Base-by-base conservation (phyloP, 2,888 invertebrate species). In the Lepidonotus clava region DNA sequence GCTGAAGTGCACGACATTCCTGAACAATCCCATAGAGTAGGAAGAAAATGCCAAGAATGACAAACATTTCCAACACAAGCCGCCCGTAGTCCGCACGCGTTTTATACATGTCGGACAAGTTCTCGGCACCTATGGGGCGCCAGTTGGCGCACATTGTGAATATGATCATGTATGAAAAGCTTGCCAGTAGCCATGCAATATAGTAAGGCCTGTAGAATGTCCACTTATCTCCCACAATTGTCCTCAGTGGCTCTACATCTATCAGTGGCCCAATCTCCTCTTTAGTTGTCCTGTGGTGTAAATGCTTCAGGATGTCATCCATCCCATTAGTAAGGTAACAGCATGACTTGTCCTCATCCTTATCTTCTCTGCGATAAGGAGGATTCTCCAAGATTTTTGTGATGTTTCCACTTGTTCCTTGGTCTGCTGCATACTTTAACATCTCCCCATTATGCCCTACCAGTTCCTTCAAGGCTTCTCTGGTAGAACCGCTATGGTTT, bases 61-160 rank as follows among this genome's bases (percentile, higher is more conserved):
- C 76, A 28, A 76, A n/a, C 6, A 76, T 34, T 28, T 76, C 76
- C 0, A 21, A 34, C 1, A 38, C 2, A 34, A 38, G 1, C 8
- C 76, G 14, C 21, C 21, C 32, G 24, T 34, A 76, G 38, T 76
- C 76, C 76, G 6, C 38, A n/a, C 36, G 32, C 11, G 76, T 36
- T 34, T 4, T 4, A 14, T 36, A 38, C 21, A 76, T n/a, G 38
- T 36, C 76, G 8, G 76, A 36, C 11, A 38, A 11, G 36, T 34
- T 76, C 1, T 18, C 2, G 0, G 21, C 24, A n/a, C 28, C 36
- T 14, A 76, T 40, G 18, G 76, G 76, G 6, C 76, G 38, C 21
- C 21, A 40, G 76, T n/a, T n/a, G 4, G 76, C 76, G 38, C 76
- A 76, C 24, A 76, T 21, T 11, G 36, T 76, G 76, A 40, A 76